These are phyloP conservation scores for Allolobophora icterica DNA, from an alignment of 2,888 invertebrate genomes.

Conservation along the genomic window DNA sequence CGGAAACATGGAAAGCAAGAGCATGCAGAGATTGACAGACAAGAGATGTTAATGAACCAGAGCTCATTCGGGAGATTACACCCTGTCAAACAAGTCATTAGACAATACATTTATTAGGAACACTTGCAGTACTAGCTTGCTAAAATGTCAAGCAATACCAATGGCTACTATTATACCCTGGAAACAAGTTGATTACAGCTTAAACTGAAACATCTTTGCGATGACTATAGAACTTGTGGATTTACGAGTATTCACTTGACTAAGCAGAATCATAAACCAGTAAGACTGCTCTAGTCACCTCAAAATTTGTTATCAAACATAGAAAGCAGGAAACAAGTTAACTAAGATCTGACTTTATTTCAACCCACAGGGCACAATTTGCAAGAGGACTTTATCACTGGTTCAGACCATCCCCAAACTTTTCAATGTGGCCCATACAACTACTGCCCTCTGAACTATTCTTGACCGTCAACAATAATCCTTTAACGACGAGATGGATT, in stretches of 20 bases:
- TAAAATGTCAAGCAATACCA: too few relatives aligned
- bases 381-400: not conserved
- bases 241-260: not conserved
- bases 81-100: too few relatives aligned
- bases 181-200: not conserved
- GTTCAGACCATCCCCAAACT: not conserved
- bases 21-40: too few relatives aligned
- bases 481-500: too few relatives aligned
- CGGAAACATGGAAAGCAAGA: too few relatives aligned
- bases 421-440: not conserved
- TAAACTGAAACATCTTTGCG: not conserved
- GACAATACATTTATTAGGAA: too few relatives aligned
- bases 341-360: not conserved
- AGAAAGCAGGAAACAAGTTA: not conserved
- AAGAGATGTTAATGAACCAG: too few relatives aligned
- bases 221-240: not conserved
- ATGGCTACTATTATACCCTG: too few relatives aligned
- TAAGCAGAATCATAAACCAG: not conserved
- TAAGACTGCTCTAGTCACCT: not conserved
- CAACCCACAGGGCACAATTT: not conserved
- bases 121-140: too few relatives aligned
- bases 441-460: not conserved
- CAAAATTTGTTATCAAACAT: not conserved
- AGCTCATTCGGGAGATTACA: too few relatives aligned
- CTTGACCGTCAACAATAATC: too few relatives aligned